Base-by-base conservation (phyloP, 2,888 invertebrate genomes). In the Corythucha ciliata region DNA sequence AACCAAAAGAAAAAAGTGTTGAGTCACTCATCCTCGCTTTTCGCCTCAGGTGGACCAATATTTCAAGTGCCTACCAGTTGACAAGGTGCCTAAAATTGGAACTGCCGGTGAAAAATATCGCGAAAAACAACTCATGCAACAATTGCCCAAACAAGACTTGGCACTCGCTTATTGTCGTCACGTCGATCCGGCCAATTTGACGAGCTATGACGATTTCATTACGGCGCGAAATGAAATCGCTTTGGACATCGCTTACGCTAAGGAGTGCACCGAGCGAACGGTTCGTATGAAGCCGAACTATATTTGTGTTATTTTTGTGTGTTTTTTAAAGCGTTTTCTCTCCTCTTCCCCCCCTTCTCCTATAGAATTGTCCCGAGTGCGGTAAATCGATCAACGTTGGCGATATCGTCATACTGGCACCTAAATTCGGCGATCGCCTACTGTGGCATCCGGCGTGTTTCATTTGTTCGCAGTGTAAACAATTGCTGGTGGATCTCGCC, bases 371-470 rank as follows among this genome's bases (percentile, higher is more conserved):
- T 69, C 78, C 80, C 59, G 80, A 81, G 61, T 97, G 97, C 71
- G 77, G 78, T 62, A 81, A 86, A 62, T 72, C 80, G 57, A 77
- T 97, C 60, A 78, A 80, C 60, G 77, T 77, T 59, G 87, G 88
- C 46, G 85, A 84, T 60, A 78, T 93, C 65, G 85, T 82, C 45
- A 84, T 96, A 54, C 80, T 82, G 61, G 89, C 91, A 4, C 82
- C 86, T 6, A 83, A 89, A 67, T 77, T 90, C 64, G 82, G 81
- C 29, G 79, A 81, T 64, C 77, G 75, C 61, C 72, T 75, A 47
- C 75, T 79, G 60, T 96, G 88, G 83, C 96, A 96, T 70, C 91
- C 94, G 2, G 78, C 82, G 48, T 98, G 98, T 71, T 98, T 96
- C 71, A 75, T 80, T 52, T 97, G 96, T 72, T 74, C 77, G 60